Evolutionary conservation across 2,888 invertebrate species (phyloP).

Genomic region (Dusona sp.): DNA sequence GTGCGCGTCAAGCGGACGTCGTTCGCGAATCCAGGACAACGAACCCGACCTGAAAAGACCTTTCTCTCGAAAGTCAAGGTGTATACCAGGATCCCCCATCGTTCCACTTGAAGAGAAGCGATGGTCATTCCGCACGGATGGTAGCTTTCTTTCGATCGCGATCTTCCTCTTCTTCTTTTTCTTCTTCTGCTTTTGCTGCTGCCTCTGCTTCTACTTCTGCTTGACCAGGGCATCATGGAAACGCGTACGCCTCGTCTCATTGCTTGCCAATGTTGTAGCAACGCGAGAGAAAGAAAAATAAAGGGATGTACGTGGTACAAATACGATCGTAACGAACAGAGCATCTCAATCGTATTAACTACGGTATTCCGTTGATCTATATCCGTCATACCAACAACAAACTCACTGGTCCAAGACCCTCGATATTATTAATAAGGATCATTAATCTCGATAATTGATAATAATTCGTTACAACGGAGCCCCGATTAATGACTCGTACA

Average conservation of each 20-base stretch:
- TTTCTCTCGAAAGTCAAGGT: conserved; percentile 75
- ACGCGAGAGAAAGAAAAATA: conserved; percentile 1
- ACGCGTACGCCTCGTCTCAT: neutral
- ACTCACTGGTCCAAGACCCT: conserved; percentile 42
- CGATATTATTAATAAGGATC: conserved; percentile 55
- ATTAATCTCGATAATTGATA: conserved; percentile 66
- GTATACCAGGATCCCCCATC: conserved; percentile 64
- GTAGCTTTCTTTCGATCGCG: conserved; percentile 63
- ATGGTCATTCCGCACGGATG: conserved; percentile 56
- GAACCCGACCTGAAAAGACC: conserved; percentile 75
- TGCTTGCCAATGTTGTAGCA: neutral
- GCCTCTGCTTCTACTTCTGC: neutral
- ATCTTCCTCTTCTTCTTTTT: conserved; percentile 16
- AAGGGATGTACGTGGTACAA: conserved; percentile 23
- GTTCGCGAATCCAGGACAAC: conserved; percentile 71
- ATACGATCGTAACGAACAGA: conserved; percentile 32
- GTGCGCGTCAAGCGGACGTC: conserved; percentile 38
- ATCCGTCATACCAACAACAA: conserved; percentile 29
- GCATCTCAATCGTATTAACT: conserved; percentile 3
- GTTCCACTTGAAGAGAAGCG: conserved; percentile 66
- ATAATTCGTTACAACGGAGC: conserved; percentile 56
- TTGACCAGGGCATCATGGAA: neutral
- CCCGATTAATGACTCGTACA: conserved; percentile 61
- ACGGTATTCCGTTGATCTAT: conserved; percentile 5
- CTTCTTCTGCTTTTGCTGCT: conserved; percentile 4